A percentile compares a stretch with the other conserved stretches of the same genome.
phyloP scores from a whole-genome alignment of 2,797 vertebrate genomes.

The Argya squamiceps region DNA sequence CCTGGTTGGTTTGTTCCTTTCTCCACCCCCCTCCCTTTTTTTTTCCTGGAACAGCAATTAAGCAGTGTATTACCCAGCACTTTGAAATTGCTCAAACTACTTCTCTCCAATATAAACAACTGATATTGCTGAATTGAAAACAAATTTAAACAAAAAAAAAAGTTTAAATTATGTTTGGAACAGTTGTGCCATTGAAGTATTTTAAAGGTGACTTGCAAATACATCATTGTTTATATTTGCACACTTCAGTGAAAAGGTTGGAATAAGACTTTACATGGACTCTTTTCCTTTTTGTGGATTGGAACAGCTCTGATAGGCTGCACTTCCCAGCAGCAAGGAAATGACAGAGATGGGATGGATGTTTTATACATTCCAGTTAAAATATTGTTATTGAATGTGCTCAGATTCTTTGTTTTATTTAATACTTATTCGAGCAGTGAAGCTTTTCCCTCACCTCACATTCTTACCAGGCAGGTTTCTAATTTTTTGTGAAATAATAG shows the following conservation, averaged over 20 bases:
- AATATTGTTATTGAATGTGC: background rate
- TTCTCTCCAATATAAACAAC: background rate
- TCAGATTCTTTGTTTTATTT: background rate
- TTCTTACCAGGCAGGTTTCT: background rate
- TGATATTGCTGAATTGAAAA: background rate
- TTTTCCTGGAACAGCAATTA: background rate
- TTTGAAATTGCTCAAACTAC: background rate
- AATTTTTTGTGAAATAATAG: background rate
- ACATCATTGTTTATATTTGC: background rate
- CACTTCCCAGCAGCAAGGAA: background rate
- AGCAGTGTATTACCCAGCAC: background rate
- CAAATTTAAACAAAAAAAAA: background rate
- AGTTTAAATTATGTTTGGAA: background rate
- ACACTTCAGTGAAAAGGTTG: background rate
- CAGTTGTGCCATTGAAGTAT: background rate
- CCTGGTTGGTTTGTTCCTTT: background rate
- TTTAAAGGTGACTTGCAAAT: background rate
- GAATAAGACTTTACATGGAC: background rate
- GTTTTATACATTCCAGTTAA: background rate
- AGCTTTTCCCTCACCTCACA: background rate
- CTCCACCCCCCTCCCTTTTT: fast-evolving
- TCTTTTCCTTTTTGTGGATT: background rate
- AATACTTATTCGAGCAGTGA: background rate
- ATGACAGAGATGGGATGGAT: background rate
- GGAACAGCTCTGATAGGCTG: background rate